Base-by-base conservation (phyloP, 2,797 vertebrate genomes). In the Spinus olivaceus region DNA sequence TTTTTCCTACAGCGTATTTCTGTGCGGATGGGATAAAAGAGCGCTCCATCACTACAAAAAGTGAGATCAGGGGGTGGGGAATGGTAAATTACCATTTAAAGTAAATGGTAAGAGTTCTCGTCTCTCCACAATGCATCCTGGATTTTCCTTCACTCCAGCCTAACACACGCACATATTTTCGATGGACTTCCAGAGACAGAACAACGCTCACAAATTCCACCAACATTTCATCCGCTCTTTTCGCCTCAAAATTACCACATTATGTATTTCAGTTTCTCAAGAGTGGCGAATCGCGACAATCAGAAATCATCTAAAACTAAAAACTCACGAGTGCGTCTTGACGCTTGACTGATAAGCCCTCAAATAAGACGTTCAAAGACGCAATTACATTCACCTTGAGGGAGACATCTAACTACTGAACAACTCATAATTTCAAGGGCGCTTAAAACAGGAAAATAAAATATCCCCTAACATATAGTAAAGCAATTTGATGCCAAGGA, bases 391-490 rank as follows among this genome's bases (percentile, higher is more conserved):
- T 5, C 3, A 28, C 6, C 4, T 3, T 2, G 0, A 67, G 2
- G 0, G 1, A 47, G 0, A 1, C 3, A 27, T 1, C 5, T 28
- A 86, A 30, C 1, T 6, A 17, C 12, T 1, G 5, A 15, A 4
- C 0, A 39, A 3, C 1, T 2, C 13, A 17, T 1, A 41, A 1
- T 0, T 10, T 2, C 0, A 61, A 65, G 42, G 0, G 4, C 1
- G 0, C 3, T 5, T 11, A 9, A 21, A 32, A 41, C 2, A 20
- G 0, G 1, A 14, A 54, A 74, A 81, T 0, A 14, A 14, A 47
- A 23, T 2, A 39, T 8, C 5, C 0, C 2, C 1, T 19, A 65
- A 41, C 2, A 44, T 0, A 3, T 1, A 28, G 0, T 1, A 12
- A 1, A 4, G 2, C 3, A 13, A 23, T 9, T 28, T 5, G 1